Percentiles rank a stretch among this genome's conserved stretches.
Evolutionary conservation across 2,888 invertebrate genomes (phyloP).

Genomic region (Endotricha flammealis): DNA sequence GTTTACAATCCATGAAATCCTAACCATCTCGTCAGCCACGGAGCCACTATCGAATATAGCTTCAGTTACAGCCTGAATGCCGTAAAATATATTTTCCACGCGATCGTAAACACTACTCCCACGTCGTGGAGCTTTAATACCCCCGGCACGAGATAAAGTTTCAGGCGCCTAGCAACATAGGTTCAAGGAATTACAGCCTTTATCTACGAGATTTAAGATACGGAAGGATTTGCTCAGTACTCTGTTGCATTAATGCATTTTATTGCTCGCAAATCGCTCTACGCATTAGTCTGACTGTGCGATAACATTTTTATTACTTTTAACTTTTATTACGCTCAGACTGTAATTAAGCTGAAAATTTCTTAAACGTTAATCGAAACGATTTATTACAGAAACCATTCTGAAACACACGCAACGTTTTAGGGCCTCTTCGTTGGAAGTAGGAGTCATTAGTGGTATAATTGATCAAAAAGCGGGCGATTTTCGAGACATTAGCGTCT

Average conservation of each 20-base stretch:
- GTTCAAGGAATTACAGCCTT: background rate
- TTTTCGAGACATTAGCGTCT: conserved; percentile 32
- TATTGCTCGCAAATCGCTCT: conserved; percentile 37
- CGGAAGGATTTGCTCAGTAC: conserved; percentile 17
- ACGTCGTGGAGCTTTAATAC: conserved; percentile 24
- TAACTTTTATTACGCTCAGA: conserved; percentile 4
- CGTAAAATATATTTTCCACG: conserved; percentile 51
- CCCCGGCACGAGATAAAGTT: conserved; percentile 2
- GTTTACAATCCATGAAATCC: conserved; percentile 5
- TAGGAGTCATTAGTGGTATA: conserved; percentile 23
- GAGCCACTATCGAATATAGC: conserved; percentile 1
- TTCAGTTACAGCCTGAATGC: conserved; percentile 34
- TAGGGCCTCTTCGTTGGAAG: background rate
- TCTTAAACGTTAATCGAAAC: conserved; percentile 2
- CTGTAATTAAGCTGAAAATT: conserved; percentile 4
- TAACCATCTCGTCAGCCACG: background rate
- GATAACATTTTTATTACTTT: conserved; percentile 9
- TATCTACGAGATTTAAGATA: conserved; percentile 6
- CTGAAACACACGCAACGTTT: conserved; percentile 1
- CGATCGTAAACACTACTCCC: conserved; percentile 55
- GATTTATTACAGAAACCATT: conserved; percentile 2
- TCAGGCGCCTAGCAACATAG: background rate
- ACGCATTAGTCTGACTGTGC: conserved; percentile 27
- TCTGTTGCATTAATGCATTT: conserved; percentile 39
- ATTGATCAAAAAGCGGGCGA: conserved; percentile 43